A percentile compares a stretch with the other conserved stretches of the same genome.
Conservation (phyloP, 2,113 vertebrate genomes). For the Melospiza melodia region DNA sequence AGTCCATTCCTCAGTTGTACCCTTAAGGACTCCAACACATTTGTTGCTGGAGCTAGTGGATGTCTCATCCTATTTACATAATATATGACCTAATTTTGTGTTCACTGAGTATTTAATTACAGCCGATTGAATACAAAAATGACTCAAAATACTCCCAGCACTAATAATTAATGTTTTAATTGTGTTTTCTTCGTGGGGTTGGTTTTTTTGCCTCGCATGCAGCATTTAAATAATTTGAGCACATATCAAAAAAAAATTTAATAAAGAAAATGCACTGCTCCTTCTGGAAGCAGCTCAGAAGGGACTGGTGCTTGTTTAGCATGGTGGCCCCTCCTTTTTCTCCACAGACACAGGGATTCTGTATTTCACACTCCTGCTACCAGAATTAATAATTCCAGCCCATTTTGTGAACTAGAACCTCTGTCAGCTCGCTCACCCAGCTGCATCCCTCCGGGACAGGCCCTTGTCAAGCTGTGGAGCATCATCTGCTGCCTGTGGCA, state of each 20-base stretch:
- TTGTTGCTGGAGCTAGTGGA: conserved; percentile 46
- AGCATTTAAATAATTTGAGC: background rate
- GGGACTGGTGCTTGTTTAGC: background rate
- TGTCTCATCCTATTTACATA: conserved; percentile 71
- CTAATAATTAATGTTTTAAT: conserved; percentile 64
- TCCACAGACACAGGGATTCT: background rate
- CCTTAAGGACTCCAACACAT: conserved; percentile 32
- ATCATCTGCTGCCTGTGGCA: conserved; percentile 26
- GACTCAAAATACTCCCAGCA: conserved; percentile 56
- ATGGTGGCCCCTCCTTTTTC: background rate
- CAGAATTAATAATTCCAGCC: conserved; percentile 11
- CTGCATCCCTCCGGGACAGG: background rate
- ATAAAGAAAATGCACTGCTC: background rate
- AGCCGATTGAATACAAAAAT: conserved; percentile 59
- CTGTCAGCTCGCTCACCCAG: background rate
- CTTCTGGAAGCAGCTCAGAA: background rate
- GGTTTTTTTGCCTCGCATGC: background rate
- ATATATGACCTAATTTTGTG: conserved; percentile 68
- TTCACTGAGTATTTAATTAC: conserved; percentile 67
- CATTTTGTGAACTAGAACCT: background rate
- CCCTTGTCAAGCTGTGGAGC: background rate
- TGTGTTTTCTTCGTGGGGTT: background rate
- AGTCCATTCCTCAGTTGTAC: background rate
- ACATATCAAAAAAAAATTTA: background rate
- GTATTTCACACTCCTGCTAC: background rate